Base-by-base conservation (phyloP, 1,140 invertebrate species). In the Drepana arcuata region DNA sequence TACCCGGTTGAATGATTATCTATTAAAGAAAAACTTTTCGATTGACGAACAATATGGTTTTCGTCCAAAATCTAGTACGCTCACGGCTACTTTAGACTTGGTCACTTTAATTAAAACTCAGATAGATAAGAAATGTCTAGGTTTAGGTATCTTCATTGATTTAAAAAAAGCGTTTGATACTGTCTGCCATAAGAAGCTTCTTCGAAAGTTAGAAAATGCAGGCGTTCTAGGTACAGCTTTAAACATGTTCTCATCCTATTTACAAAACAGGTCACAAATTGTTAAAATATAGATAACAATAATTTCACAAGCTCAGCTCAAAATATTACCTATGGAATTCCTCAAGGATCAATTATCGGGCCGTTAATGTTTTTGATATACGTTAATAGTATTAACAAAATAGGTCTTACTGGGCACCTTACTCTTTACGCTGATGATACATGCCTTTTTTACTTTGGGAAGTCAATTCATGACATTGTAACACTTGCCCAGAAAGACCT, bases 371-470 rank as follows among this genome's bases (percentile, higher is more conserved):
- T 40, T 16, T 24, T 40, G 0, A 38, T 38, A 5, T 41, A 34
- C 21, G 15, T 34, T 14, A 28, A 41, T 21, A 13, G 28, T 26
- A 34, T 34, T n/a, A 1, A 14, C 16, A 28, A 18, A 14, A 27
- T 23, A 9, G 15, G n/a, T 14, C 12, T 32, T 27, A 27, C 14
- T 23, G 33, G 41, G 3, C 34, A 29, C 18, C 16, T 32, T 29
- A 31, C 28, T 12, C 42, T 42, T 51, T 36, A 50, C 48, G 46
- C 43, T 37, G 35, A 46, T 42, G 39, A 44, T 41, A 62, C 41
- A 54, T 45, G 42, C 39, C 48, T 48, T 44, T 24, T 36, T 30
- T 33, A 38, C 18, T 42, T 41, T 29, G 38, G 49, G 42, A 35
- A 41, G 29, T 34, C 24, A 9, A 28, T 41, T 6, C 31, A 29